phyloP scores from a whole-genome alignment of 1,140 invertebrate genomes.

The Caenorhabditis briggsae region DNA sequence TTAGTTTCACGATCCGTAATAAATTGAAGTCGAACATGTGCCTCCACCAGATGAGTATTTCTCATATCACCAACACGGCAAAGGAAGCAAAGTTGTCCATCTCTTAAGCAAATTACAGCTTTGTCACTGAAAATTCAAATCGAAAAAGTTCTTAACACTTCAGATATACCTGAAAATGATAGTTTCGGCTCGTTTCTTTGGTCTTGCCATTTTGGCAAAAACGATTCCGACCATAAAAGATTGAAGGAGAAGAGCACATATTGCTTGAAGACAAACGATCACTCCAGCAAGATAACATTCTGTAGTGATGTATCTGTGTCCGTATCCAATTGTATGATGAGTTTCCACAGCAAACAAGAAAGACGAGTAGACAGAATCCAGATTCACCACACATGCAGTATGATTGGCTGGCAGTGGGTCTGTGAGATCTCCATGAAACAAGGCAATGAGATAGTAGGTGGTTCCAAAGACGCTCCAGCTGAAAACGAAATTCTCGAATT shows the following conservation, averaged over 20 bases:
- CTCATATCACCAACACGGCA: slow-evolving; percentile 69
- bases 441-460: slow-evolving; percentile 80
- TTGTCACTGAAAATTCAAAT: slow-evolving; percentile 63
- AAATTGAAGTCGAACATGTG: slow-evolving; percentile 89
- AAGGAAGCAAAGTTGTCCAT: slow-evolving; percentile 79
- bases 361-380: slow-evolving; percentile 79
- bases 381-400: slow-evolving; percentile 79
- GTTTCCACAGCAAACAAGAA: slow-evolving; percentile 80
- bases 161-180: slow-evolving; percentile 73
- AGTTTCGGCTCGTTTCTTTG: slow-evolving; percentile 80
- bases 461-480: slow-evolving; percentile 80
- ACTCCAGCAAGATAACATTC: slow-evolving; percentile 78
- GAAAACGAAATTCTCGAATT: slow-evolving; percentile 34
- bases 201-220: slow-evolving; percentile 80
- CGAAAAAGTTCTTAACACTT: too few species aligned
- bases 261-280: slow-evolving; percentile 71
- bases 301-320: slow-evolving; percentile 80
- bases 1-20: slow-evolving; percentile 88
- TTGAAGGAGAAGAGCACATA: slow-evolving; percentile 69
- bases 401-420: slow-evolving; percentile 67
- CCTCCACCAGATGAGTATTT: slow-evolving; percentile 79
- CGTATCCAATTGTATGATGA: slow-evolving; percentile 81
- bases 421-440: not conserved
- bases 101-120: slow-evolving; percentile 70
- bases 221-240: slow-evolving; percentile 79